Evolutionary conservation across 1,140 invertebrate species (phyloP).

Genomic region (Bombus confusus): DNA sequence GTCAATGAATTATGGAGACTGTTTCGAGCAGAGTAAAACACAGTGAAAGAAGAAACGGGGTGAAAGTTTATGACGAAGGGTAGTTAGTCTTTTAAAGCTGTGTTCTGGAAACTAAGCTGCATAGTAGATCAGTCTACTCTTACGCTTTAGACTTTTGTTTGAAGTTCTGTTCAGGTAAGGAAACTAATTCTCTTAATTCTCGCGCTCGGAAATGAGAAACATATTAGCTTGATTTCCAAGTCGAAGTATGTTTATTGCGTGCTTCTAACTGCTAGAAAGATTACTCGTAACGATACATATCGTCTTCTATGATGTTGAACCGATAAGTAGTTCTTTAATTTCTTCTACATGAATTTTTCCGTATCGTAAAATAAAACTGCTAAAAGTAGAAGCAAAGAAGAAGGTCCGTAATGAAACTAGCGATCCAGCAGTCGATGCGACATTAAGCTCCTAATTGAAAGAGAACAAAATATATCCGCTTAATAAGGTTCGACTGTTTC

Average conservation of each 20-base stretch:
- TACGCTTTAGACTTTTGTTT: not conserved
- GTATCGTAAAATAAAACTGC: no score
- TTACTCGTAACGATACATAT: not conserved
- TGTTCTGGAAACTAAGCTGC: not conserved
- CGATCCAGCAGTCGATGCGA: no score
- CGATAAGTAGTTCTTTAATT: no score
- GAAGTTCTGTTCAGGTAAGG: not conserved
- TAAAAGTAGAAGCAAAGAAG: no score
- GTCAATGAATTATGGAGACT: not conserved
- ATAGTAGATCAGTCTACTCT: not conserved
- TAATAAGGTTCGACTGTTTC: no score
- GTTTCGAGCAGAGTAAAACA: not conserved
- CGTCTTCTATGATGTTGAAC: no score
- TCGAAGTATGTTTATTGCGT: not conserved
- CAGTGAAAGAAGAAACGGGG: no score
- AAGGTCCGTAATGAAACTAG: no score
- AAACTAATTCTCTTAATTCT: not conserved
- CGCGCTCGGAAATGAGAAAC: not conserved
- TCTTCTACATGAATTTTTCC: no score
- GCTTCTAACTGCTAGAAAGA: not conserved
- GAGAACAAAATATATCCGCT: no score
- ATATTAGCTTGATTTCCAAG: not conserved
- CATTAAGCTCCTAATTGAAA: no score
- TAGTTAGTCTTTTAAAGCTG: not conserved
- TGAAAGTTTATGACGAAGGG: not conserved